Evolutionary conservation across 1,140 invertebrate species (phyloP), one percentile per base, ranked within the genome.

Genomic region (Drosophila tristis): DNA sequence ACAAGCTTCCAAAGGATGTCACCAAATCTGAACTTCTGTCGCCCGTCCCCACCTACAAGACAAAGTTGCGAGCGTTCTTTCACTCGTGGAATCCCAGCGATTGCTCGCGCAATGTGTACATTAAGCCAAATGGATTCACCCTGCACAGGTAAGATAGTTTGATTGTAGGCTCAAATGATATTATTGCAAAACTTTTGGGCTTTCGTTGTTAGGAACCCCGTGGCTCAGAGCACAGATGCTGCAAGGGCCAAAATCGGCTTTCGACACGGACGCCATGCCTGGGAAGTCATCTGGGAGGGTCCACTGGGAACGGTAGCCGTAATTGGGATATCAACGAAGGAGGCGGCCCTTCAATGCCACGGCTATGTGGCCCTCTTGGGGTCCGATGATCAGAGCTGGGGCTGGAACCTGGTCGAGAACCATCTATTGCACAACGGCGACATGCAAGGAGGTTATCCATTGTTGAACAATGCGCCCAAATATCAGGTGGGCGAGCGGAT

Each of bases 221-320:
- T 99, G 26, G 98, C 99, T 29, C 99, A 99, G 93, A 99, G 98
- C 93, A 99, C 99, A 58, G 99, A 99, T 93, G 98, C 97, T 31
- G 97, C 98, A 57, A 94, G 98, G 91, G 97, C 97, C 11, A 99
- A 99, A 94, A 96, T 99, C 84, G 97, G 99, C 1, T 99, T 99
- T 91, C 93, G 95, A 72, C 95, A 96, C 90, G 99, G 98, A 5
- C 94, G 98, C 74, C 98, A 99, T 93, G 97, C 98, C 4, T 99
- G 98, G 98, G 98, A 99, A 93, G 96, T 99, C 0, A 98, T 98
- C 91, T 99, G 98, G 98, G 98, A 99, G 94, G 98, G 98, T 20
- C 98, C 98, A 1, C 93, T 99, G 39, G 98, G 98, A 1, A 99
- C 98, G 13, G 98, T 98, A 7, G 98, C 98, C 43, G 97, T 99